These are phyloP conservation scores for Acridotheres tristis DNA, from an alignment of 2,797 vertebrate species.

Conservation along the genomic window DNA sequence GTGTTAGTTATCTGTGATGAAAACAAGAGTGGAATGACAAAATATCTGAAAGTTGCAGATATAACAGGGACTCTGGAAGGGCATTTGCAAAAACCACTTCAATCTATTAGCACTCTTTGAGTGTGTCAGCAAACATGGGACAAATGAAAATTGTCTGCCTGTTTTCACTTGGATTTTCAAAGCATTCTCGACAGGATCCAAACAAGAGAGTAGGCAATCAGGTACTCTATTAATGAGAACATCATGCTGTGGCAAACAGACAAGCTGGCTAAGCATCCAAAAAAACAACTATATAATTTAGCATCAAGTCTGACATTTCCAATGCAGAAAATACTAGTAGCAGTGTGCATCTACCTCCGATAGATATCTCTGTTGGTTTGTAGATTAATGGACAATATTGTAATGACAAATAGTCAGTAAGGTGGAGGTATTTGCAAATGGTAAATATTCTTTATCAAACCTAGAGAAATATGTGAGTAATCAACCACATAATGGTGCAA, in stretches of 20 bases:
- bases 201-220: not conserved
- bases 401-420: not conserved
- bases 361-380: not conserved
- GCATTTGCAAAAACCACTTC: slow-evolving; percentile 21
- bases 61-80: not conserved
- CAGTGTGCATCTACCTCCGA: not conserved
- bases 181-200: not conserved
- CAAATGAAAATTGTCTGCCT: slow-evolving; percentile 18
- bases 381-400: not conserved
- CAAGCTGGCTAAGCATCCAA: not conserved
- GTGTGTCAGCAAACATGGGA: not conserved
- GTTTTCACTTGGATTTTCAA: slow-evolving; percentile 19
- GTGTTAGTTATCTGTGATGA: not conserved
- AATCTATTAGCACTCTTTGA: slow-evolving; percentile 10
- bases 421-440: not conserved
- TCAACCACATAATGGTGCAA: not conserved
- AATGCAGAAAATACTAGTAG: not conserved
- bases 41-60: not conserved
- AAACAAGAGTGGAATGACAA: slow-evolving; percentile 37
- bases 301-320: not conserved
- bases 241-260: not conserved
- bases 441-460: not conserved
- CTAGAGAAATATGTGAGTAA: not conserved
- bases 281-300: not conserved
- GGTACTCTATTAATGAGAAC: slow-evolving; percentile 4